Evolutionary conservation across 2,113 vertebrate species (phyloP).

Genomic region (Pluvianellus socialis): DNA sequence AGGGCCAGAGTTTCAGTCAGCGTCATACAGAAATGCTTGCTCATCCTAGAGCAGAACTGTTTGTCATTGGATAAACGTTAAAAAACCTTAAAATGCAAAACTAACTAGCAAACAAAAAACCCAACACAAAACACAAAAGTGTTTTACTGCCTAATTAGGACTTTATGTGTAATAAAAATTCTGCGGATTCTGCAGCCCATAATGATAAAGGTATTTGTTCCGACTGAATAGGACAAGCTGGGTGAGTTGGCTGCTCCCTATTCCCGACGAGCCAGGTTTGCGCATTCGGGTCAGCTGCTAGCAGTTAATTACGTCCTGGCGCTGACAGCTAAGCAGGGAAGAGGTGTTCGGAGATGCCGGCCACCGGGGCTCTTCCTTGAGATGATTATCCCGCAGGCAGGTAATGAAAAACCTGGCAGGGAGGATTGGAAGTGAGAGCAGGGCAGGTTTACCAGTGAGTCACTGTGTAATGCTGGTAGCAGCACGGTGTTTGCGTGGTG

Average conservation of each 20-base stretch:
- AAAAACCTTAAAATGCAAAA: neutral
- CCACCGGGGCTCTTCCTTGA: neutral
- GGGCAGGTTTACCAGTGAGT: neutral
- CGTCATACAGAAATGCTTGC: neutral
- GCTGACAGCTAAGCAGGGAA: neutral
- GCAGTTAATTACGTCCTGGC: neutral
- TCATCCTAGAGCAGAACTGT: neutral
- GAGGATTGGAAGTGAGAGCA: neutral
- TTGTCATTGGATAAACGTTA: neutral
- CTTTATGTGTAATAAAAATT: neutral
- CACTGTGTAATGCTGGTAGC: neutral
- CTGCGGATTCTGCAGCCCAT: neutral
- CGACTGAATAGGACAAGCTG: neutral
- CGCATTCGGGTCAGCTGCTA: neutral
- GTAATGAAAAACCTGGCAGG: conserved; percentile 4
- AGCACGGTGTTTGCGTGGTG: neutral
- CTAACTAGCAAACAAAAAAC: neutral
- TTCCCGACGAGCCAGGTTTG: neutral
- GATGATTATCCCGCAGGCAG: neutral
- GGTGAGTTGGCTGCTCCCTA: neutral
- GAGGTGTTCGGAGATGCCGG: neutral
- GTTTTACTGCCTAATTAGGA: neutral
- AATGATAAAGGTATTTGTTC: neutral
- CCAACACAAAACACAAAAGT: neutral
- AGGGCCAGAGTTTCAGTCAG: neutral